Percentiles rank a stretch among this genome's conserved stretches.
phyloP scores from a whole-genome alignment of 2,888 invertebrate species.

The Meganola albula region DNA sequence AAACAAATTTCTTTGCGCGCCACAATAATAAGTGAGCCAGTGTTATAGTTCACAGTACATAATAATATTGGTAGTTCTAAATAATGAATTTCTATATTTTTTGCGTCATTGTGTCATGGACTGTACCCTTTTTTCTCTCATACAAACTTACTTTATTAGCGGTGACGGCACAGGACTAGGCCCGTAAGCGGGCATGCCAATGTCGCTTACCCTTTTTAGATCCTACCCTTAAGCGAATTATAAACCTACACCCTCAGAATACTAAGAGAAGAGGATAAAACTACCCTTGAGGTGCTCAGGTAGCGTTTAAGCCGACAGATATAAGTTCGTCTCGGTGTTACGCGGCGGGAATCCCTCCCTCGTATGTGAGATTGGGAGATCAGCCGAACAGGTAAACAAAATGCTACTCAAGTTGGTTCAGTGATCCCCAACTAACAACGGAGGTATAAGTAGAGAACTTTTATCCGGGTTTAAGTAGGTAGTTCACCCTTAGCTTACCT shows the following conservation, averaged over 20 bases:
- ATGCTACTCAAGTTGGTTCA: constrained; percentile 42
- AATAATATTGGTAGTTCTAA: no score
- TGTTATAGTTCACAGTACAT: no score
- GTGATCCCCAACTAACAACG: constrained; percentile 58
- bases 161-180: constrained; percentile 41
- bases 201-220: constrained; percentile 51
- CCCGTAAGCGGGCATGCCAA: constrained; percentile 44
- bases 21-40: no score
- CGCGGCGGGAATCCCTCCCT: constrained; percentile 59
- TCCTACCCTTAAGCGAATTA: constrained; percentile 63
- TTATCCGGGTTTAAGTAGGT: constrained; percentile 24
- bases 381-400: constrained; percentile 55
- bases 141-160: constrained; percentile 38
- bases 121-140: no score
- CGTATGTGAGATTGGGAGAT: constrained; percentile 49
- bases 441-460: constrained; percentile 38
- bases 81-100: no score
- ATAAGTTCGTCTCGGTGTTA: constrained; percentile 49
- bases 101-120: no score
- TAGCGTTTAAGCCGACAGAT: constrained; percentile 67
- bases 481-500: no score
- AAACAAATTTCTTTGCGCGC: no score
- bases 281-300: constrained; percentile 67
- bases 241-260: constrained; percentile 62
- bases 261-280: constrained; percentile 65